A percentile compares a stretch with the other conserved stretches of the same genome.
These are phyloP conservation scores for Acronicta alni DNA, from an alignment of 2,888 invertebrate species.

Conservation along the genomic window DNA sequence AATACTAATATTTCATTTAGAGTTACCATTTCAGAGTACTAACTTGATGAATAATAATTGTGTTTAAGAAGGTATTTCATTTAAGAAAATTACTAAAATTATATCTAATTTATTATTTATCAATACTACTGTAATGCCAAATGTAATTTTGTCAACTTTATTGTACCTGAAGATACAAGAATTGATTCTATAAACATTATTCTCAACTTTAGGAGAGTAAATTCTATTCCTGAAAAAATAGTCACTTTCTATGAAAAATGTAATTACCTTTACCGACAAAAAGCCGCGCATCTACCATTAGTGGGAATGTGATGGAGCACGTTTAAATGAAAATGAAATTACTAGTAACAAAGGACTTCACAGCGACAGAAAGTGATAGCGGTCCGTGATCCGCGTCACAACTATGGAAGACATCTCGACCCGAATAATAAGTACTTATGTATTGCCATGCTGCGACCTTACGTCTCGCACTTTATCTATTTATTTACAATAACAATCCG, in stretches of 20 bases:
- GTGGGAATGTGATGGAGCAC: slow-evolving; percentile 56
- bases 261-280: slow-evolving; percentile 1
- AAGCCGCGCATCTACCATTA: slow-evolving; percentile 34
- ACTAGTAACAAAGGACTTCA: slow-evolving; percentile 70
- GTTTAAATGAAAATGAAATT: slow-evolving; percentile 80
- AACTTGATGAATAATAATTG: too few species aligned
- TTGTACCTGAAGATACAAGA: too few species aligned
- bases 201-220: too few species aligned
- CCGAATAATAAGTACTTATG: slow-evolving; percentile 73
- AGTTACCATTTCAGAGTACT: not conserved
- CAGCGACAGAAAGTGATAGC: slow-evolving; percentile 81
- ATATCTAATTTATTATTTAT: too few species aligned
- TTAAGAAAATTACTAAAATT: too few species aligned
- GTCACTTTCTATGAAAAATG: not conserved
- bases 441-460: slow-evolving; percentile 37
- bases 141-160: too few species aligned
- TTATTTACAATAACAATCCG: slow-evolving; percentile 45
- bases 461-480: slow-evolving; percentile 34
- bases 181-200: too few species aligned
- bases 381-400: slow-evolving; percentile 75
- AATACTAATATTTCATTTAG: not conserved
- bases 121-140: too few species aligned
- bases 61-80: too few species aligned
- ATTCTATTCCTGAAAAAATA: too few species aligned
- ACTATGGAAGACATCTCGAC: slow-evolving; percentile 62